Base-by-base conservation (phyloP, 2,888 invertebrate genomes). In the Ferdinandea cuprea region DNA sequence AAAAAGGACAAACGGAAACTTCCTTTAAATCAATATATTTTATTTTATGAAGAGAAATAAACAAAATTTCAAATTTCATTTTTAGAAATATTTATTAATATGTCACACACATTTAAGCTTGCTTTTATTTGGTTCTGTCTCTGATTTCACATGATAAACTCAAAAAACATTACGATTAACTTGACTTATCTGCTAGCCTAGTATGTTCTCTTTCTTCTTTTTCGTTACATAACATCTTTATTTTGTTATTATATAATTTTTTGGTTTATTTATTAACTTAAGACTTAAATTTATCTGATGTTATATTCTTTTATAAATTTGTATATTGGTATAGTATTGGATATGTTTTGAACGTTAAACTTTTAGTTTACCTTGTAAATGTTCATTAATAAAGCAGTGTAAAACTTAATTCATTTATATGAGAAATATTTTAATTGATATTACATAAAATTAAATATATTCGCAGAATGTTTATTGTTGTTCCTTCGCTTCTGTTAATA, bases 81-180 rank as follows among this genome's bases (percentile, higher is more conserved):
- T 71, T 78, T 58, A 77, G 63, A 71, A 78, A 71, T 78, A 58
- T 78, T 78, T 78, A 78, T 78, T 78, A 63, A 72, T 72, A 71
- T 65, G 56, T 58, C 63, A 78, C 71, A 63, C 61, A 58, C 56
- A 63, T 32, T 63, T 71, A 42, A 32, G 11, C 42, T 46, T 50
- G 19, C 8, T 21, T 58, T 2, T 4, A 6, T 50, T 56, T 40
- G 48, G 3, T 46, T 61, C 28, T 21, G 44, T 35, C 5, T 25
- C 25, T 2, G 5, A 69, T 46, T 40, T n/a, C 30, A 30, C 50
- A 44, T 50, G 17, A 28, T 44, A 54, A 42, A 66, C 19, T 66
- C 21, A 48, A 28, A n/a, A 35, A 25, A 69, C 56, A 48, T 54
- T 15, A 32, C 32, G 35, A 44, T 68, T 56, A 68, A 37, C 68